Percentiles rank a stretch among this genome's conserved stretches.
Conservation (phyloP, 2,113 vertebrate species). For the Dermatemys mawii region DNA sequence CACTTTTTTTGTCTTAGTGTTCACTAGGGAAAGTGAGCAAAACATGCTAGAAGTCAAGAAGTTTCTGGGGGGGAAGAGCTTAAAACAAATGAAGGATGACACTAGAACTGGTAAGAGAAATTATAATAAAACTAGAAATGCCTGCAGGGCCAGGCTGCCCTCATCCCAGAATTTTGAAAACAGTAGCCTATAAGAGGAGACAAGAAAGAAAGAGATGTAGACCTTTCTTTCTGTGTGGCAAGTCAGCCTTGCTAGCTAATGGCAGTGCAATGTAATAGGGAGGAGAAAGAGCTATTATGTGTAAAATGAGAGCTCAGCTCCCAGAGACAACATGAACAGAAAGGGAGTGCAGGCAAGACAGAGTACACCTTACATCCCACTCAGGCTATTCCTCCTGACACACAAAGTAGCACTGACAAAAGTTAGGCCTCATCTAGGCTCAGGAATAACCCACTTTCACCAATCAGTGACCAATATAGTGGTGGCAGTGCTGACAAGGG, state of each 20-base stretch:
- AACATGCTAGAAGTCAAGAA: not conserved
- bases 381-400: not conserved
- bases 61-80: slow-evolving; percentile 41
- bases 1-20: not conserved
- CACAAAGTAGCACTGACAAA: not conserved
- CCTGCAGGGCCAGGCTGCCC: slow-evolving; percentile 13
- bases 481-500: not conserved
- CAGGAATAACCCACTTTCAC: not conserved
- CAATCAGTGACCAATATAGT: not conserved
- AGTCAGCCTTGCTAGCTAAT: not conserved
- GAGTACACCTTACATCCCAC: not conserved
- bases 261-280: not conserved
- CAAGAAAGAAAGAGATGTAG: not conserved
- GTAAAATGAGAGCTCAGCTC: not conserved
- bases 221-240: not conserved
- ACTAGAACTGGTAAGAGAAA: slow-evolving; percentile 17
- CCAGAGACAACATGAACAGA: not conserved
- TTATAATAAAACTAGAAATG: slow-evolving; percentile 46
- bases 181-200: not conserved
- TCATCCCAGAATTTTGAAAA: slow-evolving; percentile 19
- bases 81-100: slow-evolving; percentile 10
- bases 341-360: not conserved
- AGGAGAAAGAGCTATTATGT: not conserved
- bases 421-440: not conserved
- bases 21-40: not conserved